A percentile compares a stretch with the other conserved stretches of the same genome.
These are phyloP conservation scores for Chelidonichthys spinosus DNA, from an alignment of 2,797 vertebrate species.

Conservation along the genomic window DNA sequence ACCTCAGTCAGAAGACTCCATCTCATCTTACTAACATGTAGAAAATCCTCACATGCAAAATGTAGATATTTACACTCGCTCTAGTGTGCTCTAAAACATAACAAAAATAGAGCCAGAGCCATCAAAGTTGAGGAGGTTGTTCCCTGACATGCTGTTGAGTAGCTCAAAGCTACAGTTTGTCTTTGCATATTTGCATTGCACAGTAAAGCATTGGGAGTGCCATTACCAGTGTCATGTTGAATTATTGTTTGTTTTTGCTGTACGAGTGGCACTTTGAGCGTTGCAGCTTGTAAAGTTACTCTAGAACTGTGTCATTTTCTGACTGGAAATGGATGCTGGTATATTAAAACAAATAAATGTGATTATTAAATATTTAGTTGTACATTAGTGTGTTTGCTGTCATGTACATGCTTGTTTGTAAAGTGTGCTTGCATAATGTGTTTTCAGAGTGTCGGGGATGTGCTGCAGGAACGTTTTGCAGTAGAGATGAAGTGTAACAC, in stretches of 20 bases:
- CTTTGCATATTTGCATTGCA: conserved; percentile 36
- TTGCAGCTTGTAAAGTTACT: conserved; percentile 20
- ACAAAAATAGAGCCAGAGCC: conserved; percentile 2
- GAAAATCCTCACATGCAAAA: background rate
- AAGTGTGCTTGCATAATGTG: conserved; percentile 26
- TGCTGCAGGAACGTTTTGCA: conserved; percentile 96
- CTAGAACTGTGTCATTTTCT: conserved; percentile 9
- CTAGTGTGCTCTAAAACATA: conserved; percentile 5
- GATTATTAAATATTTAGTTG: background rate
- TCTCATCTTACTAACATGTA: background rate
- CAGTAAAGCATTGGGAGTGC: conserved; percentile 34
- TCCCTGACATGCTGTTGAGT: background rate
- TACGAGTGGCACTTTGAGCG: conserved; percentile 24
- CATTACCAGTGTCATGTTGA: conserved; percentile 44
- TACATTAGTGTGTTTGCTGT: background rate
- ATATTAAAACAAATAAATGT: background rate
- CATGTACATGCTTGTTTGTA: conserved; percentile 5
- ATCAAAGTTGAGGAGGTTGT: background rate
- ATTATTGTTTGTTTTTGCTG: conserved; percentile 57
- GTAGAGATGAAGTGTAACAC: conserved; percentile 98
- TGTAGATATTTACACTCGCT: conserved; percentile 11
- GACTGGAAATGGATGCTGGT: background rate
- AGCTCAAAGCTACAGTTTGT: conserved; percentile 26
- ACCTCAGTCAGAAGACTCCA: background rate
- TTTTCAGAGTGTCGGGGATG: conserved; percentile 94